phyloP scores from a whole-genome alignment of 2,888 invertebrate species.

The Coenonympha arcania region DNA sequence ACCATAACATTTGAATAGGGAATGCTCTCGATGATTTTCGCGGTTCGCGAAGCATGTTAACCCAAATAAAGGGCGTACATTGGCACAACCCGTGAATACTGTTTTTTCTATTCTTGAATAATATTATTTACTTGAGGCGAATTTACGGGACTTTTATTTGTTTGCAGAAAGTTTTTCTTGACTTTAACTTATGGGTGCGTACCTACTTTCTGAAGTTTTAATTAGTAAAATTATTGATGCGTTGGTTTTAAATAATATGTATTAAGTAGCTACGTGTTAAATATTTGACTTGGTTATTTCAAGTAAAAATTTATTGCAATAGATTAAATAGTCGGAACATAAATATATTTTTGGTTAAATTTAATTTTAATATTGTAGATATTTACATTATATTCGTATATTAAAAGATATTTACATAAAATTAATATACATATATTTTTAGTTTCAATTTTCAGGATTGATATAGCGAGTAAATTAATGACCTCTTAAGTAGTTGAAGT shows the following conservation, averaged over 20 bases:
- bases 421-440: no score
- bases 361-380: no score
- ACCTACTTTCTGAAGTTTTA: neutral
- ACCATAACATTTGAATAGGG: constrained; percentile 29
- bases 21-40: constrained; percentile 26
- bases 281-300: no score
- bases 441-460: no score
- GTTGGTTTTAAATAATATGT: neutral
- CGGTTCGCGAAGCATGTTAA: constrained; percentile 27
- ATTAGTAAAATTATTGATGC: neutral
- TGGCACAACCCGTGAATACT: constrained; percentile 25
- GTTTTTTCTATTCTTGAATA: constrained; percentile 20
- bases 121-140: constrained; percentile 10
- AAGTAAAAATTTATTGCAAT: no score
- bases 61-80: constrained; percentile 28
- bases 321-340: no score
- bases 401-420: no score
- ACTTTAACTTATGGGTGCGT: neutral
- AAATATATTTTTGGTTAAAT: no score
- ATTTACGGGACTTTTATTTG: neutral
- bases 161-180: neutral
- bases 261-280: no score
- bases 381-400: no score
- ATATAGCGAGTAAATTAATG: no score
- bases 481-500: no score